Base-by-base conservation (phyloP, 2,797 vertebrate species). In the Lycodopsis pacificus region DNA sequence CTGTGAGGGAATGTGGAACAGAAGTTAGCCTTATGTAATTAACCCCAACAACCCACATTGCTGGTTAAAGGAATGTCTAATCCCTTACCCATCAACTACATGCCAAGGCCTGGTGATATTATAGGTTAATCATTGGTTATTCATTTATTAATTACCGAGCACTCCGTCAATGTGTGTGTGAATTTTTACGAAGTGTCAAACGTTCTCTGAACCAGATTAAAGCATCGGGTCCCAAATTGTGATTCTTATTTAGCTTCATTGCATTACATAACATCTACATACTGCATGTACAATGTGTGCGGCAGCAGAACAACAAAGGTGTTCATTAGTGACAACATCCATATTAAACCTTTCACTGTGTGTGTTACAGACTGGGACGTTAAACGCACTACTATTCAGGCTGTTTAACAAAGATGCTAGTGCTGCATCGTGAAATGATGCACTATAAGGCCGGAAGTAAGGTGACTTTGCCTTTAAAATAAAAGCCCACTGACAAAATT, bases 1-100 rank as follows among this genome's bases (percentile, higher is more conserved):
- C 82, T 81, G 65, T 14, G 51, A 25, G 17, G 25, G 17, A 76
- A 44, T 13, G n/a, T 38, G 58, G 14, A 7, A 40, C 12, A 76
- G 7, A 34, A 44, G 30, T 59, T 36, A 58, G 30, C 40, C 38
- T 32, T 1, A 66, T 70, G 30, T 13, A 36, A 48, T 49, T 65
- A 17, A 25, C 36, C n/a, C 7, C 15, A 38, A 56, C 25, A 25
- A 25, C 25, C 2, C 25, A 25, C 2, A 25, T 25, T 25, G 25
- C 25, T 25, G 25, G 25, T 25, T 2, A 25, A 25, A 25, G 25
- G 25, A 25, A 25, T 25, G 25, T 25, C 2, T 25, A 25, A 25
- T 25, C 25, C 25, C 25, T 25, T 25, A 25, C 25, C 25, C 25
- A 25, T 25, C 25, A 25, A 25, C 25, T 2, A 25, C 1, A 25